Base-by-base conservation (phyloP, 2,113 vertebrate genomes). In the Gallinago jamesoni region DNA sequence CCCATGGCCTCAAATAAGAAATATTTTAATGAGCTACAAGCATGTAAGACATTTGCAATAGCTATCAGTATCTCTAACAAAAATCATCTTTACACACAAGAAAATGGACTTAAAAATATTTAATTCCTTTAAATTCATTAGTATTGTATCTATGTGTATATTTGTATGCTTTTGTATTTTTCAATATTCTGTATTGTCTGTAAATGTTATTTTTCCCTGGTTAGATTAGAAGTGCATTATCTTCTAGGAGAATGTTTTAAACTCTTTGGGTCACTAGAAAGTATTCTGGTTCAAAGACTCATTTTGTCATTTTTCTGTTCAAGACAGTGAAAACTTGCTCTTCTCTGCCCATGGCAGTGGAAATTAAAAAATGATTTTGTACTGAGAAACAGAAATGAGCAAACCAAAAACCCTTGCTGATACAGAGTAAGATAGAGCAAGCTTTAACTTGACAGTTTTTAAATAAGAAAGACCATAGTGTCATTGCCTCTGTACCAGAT, bases 251-350 rank as follows among this genome's bases (percentile, higher is more conserved):
- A 87, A 96, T 68, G 25, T 92, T 97, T 97, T 96, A 52, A 72
- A 88, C 68, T 90, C 52, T 90, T 45, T 72, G 77, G 66, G 80
- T 97, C 88, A 97, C 62, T 73, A 92, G 70, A 93, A 95, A 94
- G 31, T 41, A 90, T 96, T 96, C 66, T 94, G 52, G 62, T 96
- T 98, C 95, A 97, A 87, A 96, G 90, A 53, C 68, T 94, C 81
- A 74, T 96, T 96, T 95, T 83, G 55, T 59, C 79, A 77, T 82
- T 92, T 89, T 74, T 96, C 79, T 91, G n/a, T 86, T 96, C 43
- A 81, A 79, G 80, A 63, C 23, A 91, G 73, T 35, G 41, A 87
- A 74, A 84, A 53, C 57, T 39, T 27, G 31, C 37, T 96, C 35
- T 86, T 45, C 76, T 86, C 45, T 95, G 67, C 24, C 39, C 25